Percentiles rank a stretch among this genome's conserved stretches.
Conservation (phyloP, 2,113 vertebrate genomes). For the Actenoides lindsayi region DNA sequence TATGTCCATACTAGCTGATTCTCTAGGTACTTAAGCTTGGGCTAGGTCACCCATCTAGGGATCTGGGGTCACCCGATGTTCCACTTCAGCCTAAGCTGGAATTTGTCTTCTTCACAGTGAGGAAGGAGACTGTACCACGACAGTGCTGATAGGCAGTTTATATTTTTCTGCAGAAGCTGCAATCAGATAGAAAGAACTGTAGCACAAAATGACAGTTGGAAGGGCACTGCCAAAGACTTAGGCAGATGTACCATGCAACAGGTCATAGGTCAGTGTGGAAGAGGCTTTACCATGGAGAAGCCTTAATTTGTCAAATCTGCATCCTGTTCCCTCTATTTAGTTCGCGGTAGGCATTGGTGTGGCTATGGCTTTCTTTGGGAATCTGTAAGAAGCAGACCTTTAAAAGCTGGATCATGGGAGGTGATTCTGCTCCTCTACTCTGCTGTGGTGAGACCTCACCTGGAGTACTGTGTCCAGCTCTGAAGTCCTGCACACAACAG, state of each 20-base stretch:
- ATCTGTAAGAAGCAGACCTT: neutral
- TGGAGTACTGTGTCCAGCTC: neutral
- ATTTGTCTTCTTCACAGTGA: neutral
- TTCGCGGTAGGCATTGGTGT: neutral
- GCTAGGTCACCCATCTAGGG: neutral
- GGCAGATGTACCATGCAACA: rapidly evolving
- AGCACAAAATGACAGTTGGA: neutral
- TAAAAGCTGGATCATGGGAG: neutral
- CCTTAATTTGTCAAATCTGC: rapidly evolving
- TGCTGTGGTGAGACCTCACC: neutral
- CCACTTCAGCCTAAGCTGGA: neutral
- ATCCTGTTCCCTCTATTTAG: neutral
- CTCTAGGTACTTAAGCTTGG: neutral
- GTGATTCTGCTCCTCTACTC: neutral
- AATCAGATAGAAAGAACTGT: neutral
- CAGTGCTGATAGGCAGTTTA: neutral
- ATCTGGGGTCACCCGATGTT: neutral
- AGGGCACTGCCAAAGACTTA: neutral
- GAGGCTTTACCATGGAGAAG: neutral
- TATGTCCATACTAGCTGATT: neutral
- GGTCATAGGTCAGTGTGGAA: no score
- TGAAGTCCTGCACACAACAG: neutral
- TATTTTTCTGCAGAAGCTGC: neutral
- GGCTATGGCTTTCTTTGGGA: neutral
- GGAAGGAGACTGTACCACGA: neutral